phyloP scores from a whole-genome alignment of 1,140 invertebrate genomes.

The Eumaeus atala region DNA sequence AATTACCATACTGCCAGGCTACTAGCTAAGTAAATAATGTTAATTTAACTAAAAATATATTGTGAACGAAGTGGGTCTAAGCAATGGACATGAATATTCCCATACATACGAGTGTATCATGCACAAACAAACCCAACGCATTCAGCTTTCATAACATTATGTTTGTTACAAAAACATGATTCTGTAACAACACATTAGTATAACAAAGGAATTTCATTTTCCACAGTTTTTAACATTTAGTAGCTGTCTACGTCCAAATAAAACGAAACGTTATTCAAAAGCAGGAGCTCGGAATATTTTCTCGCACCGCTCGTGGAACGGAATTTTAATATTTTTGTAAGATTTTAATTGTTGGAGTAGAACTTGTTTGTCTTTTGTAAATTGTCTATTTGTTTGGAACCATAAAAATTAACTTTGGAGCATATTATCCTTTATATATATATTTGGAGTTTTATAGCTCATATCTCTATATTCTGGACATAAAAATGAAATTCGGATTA shows the following conservation, averaged over 20 bases:
- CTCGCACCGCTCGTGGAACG: constrained; percentile 1
- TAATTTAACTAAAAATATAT: no score
- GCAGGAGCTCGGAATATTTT: neutral
- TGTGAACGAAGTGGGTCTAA: no score
- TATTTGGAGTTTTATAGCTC: no score
- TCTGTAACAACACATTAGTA: constrained; percentile 9
- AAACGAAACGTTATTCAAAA: neutral
- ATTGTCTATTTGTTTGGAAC: no score
- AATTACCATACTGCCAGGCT: no score
- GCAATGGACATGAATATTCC: no score
- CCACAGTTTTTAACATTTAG: constrained; percentile 4
- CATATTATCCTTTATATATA: no score
- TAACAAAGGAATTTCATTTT: constrained; percentile 7
- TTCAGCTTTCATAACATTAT: constrained; percentile 1
- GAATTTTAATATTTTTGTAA: neutral
- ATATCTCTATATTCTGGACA: no score
- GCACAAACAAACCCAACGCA: constrained; percentile 2
- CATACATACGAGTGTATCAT: neutral
- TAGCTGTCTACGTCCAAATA: constrained; percentile 6
- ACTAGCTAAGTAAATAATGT: no score
- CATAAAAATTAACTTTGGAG: no score
- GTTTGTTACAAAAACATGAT: neutral
- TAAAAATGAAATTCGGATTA: no score
- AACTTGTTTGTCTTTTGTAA: no score
- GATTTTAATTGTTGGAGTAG: constrained; percentile 1